Evolutionary conservation across 2,113 vertebrate genomes (phyloP).

Genomic region (Syrmaticus mikado): DNA sequence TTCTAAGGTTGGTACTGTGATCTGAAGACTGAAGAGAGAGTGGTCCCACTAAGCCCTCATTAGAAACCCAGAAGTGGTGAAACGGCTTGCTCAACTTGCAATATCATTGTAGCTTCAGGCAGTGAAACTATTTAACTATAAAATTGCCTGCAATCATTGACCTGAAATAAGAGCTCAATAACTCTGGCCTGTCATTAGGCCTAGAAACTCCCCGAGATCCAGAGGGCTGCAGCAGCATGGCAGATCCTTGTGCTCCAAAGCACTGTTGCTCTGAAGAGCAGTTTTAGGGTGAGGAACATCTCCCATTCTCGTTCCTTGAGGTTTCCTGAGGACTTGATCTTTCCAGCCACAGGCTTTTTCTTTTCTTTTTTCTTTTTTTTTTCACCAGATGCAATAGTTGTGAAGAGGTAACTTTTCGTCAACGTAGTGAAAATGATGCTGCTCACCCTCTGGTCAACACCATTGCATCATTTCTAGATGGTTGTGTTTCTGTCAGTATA

Average conservation of each 20-base stretch:
- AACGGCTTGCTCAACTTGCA: background rate
- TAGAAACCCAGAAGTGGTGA: background rate
- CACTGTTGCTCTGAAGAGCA: background rate
- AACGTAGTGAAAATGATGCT: background rate
- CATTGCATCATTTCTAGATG: background rate
- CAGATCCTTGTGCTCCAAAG: accelerated
- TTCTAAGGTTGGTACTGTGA: background rate
- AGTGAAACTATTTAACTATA: background rate
- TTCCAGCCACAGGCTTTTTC: background rate
- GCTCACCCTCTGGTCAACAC: background rate
- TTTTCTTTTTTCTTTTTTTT: background rate
- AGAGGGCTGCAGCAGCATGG: accelerated
- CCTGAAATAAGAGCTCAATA: background rate
- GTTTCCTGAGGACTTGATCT: background rate
- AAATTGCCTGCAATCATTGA: background rate
- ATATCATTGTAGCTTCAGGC: background rate
- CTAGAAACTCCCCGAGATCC: background rate
- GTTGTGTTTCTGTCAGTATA: background rate
- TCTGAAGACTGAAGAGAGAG: background rate
- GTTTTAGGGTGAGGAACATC: background rate
- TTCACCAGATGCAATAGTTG: background rate
- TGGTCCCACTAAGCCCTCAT: background rate
- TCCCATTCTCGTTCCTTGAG: background rate
- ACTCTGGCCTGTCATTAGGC: background rate
- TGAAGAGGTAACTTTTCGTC: background rate